Evolutionary conservation across 2,797 vertebrate genomes (phyloP), one percentile per base, ranked within the genome.

Genomic region (Kryptopterus vitreolus): DNA sequence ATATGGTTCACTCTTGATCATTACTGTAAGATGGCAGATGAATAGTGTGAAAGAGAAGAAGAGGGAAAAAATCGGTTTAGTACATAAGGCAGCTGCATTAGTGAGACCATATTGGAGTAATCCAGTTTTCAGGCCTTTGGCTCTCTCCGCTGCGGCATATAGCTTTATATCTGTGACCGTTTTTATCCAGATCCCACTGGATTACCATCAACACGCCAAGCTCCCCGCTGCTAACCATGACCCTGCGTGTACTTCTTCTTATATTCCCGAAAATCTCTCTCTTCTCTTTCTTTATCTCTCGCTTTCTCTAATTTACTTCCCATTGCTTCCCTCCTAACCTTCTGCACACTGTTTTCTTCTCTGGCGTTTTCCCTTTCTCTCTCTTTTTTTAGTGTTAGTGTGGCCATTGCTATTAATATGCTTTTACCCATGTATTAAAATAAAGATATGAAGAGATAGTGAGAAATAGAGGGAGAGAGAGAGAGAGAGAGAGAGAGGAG

Each of bases 91-190:
- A 83, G 87, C 84, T 84, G 86, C 91, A 89, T 92, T 93, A 92
- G 92, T 91, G 89, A 90, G 91, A 90, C 92, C 87, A 80, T 89
- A 87, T 84, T 89, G 86, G 88, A 85, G 87, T 94, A 93, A 94
- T 95, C 92, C 93, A 91, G 87, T 88, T 81, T 69, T 59, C 79
- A 55, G 76, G 38, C 63, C 82, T 89, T 86, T 86, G 74, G 62
- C 83, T 82, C 85, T 77, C 78, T 26, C 81, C 65, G 59, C 66
- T 71, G 52, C 86, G 81, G 84, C 82, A 86, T 92, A 93, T 89
- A 91, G 86, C 86, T 84, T 85, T 87, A 77, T 93, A 93, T 94
- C 92, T 92, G 93, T 92, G 90, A 92, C 93, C 94, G 92, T 93
- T 94, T 94, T 94, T 88, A 88, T 43, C 81, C 88, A 92, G 92